Conservation (phyloP, 2,888 invertebrate genomes). For the Gibbula magus region DNA sequence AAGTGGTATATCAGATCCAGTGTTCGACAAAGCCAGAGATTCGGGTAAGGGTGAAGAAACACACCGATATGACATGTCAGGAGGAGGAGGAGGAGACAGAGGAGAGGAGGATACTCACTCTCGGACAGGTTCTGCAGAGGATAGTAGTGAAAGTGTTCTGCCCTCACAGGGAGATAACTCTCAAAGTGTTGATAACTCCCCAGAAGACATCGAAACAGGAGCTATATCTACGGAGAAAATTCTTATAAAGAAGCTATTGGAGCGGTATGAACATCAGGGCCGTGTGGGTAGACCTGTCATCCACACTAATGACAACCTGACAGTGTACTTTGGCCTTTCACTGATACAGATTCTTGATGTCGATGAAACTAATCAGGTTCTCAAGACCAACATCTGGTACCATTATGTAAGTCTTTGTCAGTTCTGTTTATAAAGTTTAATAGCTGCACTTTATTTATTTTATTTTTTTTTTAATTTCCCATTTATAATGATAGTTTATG, state of each 20-base stretch:
- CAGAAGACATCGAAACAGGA: not conserved
- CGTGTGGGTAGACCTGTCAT: slow-evolving; percentile 61
- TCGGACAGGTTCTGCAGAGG: not conserved
- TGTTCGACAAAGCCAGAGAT: too few relatives aligned
- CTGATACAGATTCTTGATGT: slow-evolving; percentile 67
- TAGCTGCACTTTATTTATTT: too few relatives aligned
- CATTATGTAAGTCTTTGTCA: slow-evolving; percentile 60
- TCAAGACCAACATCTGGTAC: slow-evolving; percentile 67
- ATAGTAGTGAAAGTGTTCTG: not conserved
- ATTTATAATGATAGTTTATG: too few relatives aligned
- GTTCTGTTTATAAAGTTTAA: too few relatives aligned
- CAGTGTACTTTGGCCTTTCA: slow-evolving; percentile 62
- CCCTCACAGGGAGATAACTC: not conserved
- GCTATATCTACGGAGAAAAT: slow-evolving; percentile 65
- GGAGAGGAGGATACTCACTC: not conserved
- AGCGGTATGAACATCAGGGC: slow-evolving; percentile 57
- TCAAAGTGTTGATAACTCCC: not conserved
- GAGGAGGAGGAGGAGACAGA: not conserved
- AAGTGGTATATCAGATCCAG: too few relatives aligned
- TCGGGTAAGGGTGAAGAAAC: too few relatives aligned
- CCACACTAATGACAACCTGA: slow-evolving; percentile 60
- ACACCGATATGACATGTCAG: too few relatives aligned
- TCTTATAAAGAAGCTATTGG: slow-evolving; percentile 67
- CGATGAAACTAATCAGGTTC: slow-evolving; percentile 67
- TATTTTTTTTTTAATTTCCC: too few relatives aligned